Evolutionary conservation across 2,113 vertebrate species (phyloP).

Genomic region (Steatornis caripensis): DNA sequence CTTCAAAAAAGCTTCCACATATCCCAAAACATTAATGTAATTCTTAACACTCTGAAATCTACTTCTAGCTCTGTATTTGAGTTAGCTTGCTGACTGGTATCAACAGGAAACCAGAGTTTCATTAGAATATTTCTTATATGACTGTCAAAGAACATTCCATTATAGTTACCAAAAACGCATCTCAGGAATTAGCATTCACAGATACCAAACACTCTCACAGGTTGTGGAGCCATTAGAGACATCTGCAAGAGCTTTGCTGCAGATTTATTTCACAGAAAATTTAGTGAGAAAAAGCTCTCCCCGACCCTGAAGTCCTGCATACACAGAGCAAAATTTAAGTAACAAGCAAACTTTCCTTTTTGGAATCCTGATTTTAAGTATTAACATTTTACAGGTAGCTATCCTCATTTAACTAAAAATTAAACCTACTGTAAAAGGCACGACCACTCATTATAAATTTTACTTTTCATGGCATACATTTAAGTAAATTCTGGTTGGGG

Average conservation of each 20-base stretch:
- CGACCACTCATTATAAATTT: background rate
- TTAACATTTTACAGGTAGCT: background rate
- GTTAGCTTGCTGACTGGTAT: background rate
- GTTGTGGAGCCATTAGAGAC: background rate
- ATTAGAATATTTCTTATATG: background rate
- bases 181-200: background rate
- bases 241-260: background rate
- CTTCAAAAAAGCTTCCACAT: background rate
- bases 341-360: background rate
- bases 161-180: background rate
- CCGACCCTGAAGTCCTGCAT: background rate
- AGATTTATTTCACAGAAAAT: background rate
- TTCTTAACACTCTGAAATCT: background rate
- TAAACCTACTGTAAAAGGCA: background rate
- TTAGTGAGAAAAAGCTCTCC: background rate
- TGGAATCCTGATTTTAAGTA: background rate
- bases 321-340: background rate
- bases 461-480: background rate
- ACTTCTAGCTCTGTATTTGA: background rate
- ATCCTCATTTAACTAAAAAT: background rate
- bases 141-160: background rate
- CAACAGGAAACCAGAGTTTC: background rate
- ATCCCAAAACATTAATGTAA: background rate
- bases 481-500: too few relatives aligned
- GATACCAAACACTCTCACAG: background rate